These are phyloP conservation scores for Strigops habroptila DNA, from an alignment of 2,113 vertebrate species.

Conservation along the genomic window DNA sequence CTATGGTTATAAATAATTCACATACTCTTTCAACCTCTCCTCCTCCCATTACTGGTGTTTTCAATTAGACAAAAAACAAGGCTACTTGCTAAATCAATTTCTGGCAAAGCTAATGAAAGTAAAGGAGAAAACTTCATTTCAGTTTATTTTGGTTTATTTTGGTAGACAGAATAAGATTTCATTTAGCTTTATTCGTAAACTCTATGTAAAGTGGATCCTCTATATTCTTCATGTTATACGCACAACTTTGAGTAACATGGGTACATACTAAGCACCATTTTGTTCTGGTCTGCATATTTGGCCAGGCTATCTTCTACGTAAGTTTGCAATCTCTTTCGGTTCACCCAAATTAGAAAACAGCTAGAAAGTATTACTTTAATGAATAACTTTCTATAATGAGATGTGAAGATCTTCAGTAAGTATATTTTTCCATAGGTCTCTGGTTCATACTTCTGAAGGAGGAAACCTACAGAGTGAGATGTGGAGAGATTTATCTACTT, in stretches of 20 bases:
- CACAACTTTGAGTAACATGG: background rate
- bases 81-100: background rate
- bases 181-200: background rate
- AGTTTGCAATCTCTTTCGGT: background rate
- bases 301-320: accelerated
- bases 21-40: background rate
- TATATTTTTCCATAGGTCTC: background rate
- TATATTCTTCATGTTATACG: background rate
- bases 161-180: background rate
- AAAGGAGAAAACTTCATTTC: background rate
- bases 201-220: background rate
- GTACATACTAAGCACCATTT: background rate
- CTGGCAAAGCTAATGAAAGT: background rate
- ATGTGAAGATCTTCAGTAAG: background rate
- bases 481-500: background rate
- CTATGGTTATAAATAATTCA: background rate
- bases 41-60: background rate
- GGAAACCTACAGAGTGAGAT: accelerated
- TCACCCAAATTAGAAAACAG: background rate
- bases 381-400: background rate
- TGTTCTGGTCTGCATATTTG: background rate
- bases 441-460: background rate
- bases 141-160: background rate
- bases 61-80: background rate
- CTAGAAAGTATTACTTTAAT: background rate